Base-by-base conservation (phyloP, 2,113 vertebrate species). In the Tragelaphus buxtoni region DNA sequence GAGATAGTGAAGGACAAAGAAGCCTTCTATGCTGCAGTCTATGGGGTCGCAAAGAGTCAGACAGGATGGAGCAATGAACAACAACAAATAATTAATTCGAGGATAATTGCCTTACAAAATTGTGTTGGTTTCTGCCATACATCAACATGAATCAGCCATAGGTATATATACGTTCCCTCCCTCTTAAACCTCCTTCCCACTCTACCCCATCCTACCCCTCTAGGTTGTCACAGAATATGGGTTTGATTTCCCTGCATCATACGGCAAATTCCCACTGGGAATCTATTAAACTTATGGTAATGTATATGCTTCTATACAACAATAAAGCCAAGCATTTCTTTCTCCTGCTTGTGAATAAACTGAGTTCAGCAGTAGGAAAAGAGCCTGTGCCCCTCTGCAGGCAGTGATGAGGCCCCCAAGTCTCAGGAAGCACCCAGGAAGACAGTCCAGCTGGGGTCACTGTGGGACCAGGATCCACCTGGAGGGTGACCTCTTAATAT, bases 371-470 rank as follows among this genome's bases (percentile, higher is more conserved):
- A 1, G 4, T 72, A 47, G 81, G n/a, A 74, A 49, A 61, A 32
- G 14, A 14, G 6, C 26, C n/a, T 1, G 4, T 6, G 26, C 16
- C 53, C 32, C 53, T 32, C 10, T 16, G 22, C 1, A 4, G 26
- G 18, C 1, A 35, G 58, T 10, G 51, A 35, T 20, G 51, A 53
- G 32, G 30, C 69, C 35, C 1, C 24, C 79, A 24, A 1, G 4
- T 53, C 30, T 45, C 72, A 53, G 55, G 49, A 53, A 42, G 49
- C 8, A 16, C 17, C 14, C 18, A 14, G 35, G 16, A 82, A 90
- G 39, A 28, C 1, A 0, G 4, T 17, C 42, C 6, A 9, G 77
- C 13, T 9, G 5, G 13, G 17, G 30, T 35, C n/a, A 10, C 49
- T 0, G 3, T n/a, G 32, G n/a, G 47, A 2, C 58, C 45, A 20